Percentiles rank a stretch among this genome's conserved stretches.
Conservation (phyloP, 2,888 invertebrate species). For the Agonopterix arenella region DNA sequence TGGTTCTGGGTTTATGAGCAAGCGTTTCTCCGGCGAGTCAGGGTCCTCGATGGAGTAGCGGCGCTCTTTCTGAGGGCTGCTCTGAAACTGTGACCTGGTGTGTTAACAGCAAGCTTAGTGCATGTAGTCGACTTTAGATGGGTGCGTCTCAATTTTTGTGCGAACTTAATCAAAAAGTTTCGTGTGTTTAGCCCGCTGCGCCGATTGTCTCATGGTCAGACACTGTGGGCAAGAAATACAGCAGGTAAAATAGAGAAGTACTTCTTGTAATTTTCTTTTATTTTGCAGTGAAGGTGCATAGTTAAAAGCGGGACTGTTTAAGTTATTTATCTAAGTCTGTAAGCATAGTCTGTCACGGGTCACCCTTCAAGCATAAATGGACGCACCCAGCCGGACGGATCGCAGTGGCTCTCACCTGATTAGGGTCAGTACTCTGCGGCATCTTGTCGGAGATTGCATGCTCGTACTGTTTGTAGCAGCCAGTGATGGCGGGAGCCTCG, state of each 20-base stretch:
- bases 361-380: conserved; percentile 12
- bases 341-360: too few species aligned
- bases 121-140: conserved; percentile 11
- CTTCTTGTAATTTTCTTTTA: too few species aligned
- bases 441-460: conserved; percentile 74
- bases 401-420: conserved; percentile 47
- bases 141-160: conserved; percentile 12
- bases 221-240: too few species aligned
- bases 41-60: conserved; percentile 65
- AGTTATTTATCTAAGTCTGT: too few species aligned
- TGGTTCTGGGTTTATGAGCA: conserved; percentile 71
- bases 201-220: too few species aligned
- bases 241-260: background rate
- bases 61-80: conserved; percentile 65
- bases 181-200: too few species aligned
- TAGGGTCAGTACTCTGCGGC: conserved; percentile 50
- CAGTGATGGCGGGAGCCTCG: conserved; percentile 84
- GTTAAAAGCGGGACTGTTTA: too few species aligned
- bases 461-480: conserved; percentile 88
- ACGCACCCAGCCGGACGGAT: conserved; percentile 34
- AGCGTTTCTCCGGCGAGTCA: conserved; percentile 69
- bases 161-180: background rate
- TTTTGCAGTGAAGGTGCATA: too few species aligned
- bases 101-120: conserved; percentile 43
- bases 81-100: conserved; percentile 66